Conservation (phyloP, 2,113 vertebrate genomes). For the Nannobrachium achirus region DNA sequence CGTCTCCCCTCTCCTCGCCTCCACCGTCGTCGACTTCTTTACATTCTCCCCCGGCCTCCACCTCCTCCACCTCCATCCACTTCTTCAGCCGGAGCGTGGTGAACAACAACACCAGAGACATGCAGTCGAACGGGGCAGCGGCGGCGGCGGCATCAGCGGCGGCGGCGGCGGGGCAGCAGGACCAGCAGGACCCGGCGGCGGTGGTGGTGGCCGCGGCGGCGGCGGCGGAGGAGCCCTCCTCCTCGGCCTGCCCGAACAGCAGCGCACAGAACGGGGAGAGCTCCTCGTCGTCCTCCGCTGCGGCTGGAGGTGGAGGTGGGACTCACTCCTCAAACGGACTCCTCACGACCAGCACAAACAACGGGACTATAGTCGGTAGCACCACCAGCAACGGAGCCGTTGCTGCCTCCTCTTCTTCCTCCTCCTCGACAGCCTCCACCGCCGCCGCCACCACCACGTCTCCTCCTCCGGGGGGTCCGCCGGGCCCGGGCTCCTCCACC, state of each 20-base stretch:
- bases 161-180: too few relatives aligned
- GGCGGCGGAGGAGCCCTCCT: constrained; percentile 66
- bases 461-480: too few relatives aligned
- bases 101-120: constrained; percentile 81
- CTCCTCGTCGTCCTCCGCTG: constrained; percentile 79
- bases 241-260: constrained; percentile 82
- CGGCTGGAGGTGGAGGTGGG: constrained; percentile 60
- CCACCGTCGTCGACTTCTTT: too few relatives aligned
- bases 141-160: constrained; percentile 76
- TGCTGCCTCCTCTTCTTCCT: too few relatives aligned
- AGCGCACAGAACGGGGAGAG: constrained; percentile 93
- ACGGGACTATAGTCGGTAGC: constrained; percentile 82
- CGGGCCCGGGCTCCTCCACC: too few relatives aligned
- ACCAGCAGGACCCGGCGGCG: too few relatives aligned
- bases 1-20: too few relatives aligned
- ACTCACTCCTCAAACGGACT: constrained; percentile 89
- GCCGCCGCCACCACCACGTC: too few relatives aligned
- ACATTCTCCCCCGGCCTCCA: too few relatives aligned
- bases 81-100: constrained; percentile 81
- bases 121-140: constrained; percentile 96
- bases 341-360: constrained; percentile 79
- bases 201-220: too few relatives aligned
- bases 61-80: constrained; percentile 69
- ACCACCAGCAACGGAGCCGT: constrained; percentile 85
- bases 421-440: too few relatives aligned